Evolutionary conservation across 2,888 invertebrate species (phyloP).

Genomic region (Kuschelorhynchus macadamiae): DNA sequence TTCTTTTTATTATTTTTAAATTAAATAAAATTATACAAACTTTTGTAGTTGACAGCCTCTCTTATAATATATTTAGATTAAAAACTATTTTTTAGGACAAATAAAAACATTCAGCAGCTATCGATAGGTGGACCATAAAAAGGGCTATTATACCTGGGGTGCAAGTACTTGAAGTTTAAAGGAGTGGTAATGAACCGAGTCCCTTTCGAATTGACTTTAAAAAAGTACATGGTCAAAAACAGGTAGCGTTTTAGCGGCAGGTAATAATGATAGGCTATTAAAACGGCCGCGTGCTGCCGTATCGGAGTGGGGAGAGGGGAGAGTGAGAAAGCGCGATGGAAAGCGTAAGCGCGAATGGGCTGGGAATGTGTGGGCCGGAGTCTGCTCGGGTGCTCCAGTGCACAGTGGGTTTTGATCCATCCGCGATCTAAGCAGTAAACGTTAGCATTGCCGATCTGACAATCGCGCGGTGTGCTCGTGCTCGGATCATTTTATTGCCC

Average conservation of each 20-base stretch:
- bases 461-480: constrained; percentile 67
- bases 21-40: no score
- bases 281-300: constrained; percentile 64
- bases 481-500: constrained; percentile 56
- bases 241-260: constrained; percentile 67
- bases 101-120: no score
- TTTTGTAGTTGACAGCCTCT: no score
- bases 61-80: no score
- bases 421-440: constrained; percentile 72
- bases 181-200: constrained; percentile 49
- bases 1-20: no score
- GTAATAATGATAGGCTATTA: constrained; percentile 67
- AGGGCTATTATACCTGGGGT: constrained; percentile 7
- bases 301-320: constrained; percentile 64
- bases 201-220: constrained; percentile 54
- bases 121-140: no score
- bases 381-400: constrained; percentile 75
- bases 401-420: constrained; percentile 73
- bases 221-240: constrained; percentile 52
- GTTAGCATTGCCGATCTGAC: constrained; percentile 70
- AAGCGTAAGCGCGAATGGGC: constrained; percentile 67
- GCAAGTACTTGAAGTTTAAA: constrained; percentile 28
- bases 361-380: constrained; percentile 71
- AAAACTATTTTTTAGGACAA: no score
- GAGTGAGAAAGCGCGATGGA: constrained; percentile 62